These are phyloP conservation scores for Leptura quadrifasciata DNA, from an alignment of 2,888 invertebrate genomes.

Conservation along the genomic window DNA sequence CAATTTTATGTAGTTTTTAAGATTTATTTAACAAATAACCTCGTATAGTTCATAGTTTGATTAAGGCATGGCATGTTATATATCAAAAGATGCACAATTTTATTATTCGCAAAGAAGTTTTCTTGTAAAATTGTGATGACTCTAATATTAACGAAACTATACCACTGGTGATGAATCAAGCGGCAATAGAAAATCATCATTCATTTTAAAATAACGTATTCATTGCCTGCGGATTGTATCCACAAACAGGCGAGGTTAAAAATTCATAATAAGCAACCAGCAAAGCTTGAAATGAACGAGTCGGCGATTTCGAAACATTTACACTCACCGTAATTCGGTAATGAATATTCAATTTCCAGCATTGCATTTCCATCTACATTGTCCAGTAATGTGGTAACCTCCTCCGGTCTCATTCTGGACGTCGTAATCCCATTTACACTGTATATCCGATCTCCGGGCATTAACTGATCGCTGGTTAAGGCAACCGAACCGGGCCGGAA, in stretches of 20 bases:
- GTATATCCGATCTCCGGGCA: conserved; percentile 87
- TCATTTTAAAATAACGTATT: too few species aligned
- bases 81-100: too few species aligned
- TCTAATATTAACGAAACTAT: too few species aligned
- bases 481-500: conserved; percentile 84
- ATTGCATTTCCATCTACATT: conserved; percentile 85
- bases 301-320: not conserved
- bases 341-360: conserved; percentile 89
- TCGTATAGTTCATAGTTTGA: too few species aligned
- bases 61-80: too few species aligned
- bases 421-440: conserved; percentile 90
- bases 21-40: too few species aligned
- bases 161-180: too few species aligned
- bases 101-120: too few species aligned
- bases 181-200: too few species aligned
- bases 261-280: not conserved
- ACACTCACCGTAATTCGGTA: conserved; percentile 86
- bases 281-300: not conserved
- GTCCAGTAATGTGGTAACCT: conserved; percentile 84
- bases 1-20: too few species aligned
- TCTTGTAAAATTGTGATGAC: too few species aligned
- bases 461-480: conserved; percentile 84
- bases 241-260: not conserved
- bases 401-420: conserved; percentile 84
- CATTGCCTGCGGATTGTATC: too few species aligned